Percentiles rank a stretch among this genome's conserved stretches.
Evolutionary conservation across 2,113 vertebrate species (phyloP).

Genomic region (Toxostoma redivivum): DNA sequence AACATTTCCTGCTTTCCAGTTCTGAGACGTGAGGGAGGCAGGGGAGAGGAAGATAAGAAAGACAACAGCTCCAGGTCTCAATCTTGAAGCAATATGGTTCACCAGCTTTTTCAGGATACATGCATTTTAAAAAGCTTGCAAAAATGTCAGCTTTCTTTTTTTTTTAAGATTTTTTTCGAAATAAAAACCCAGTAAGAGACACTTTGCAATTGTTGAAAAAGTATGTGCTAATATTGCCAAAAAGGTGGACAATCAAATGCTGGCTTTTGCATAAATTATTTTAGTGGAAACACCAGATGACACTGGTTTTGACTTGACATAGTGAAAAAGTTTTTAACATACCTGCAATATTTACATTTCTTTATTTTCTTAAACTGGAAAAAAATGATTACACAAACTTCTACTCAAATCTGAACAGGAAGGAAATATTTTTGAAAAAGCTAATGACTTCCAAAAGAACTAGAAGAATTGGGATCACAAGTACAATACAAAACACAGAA

Average conservation of each 20-base stretch:
- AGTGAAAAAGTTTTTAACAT: background rate
- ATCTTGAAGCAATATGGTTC: background rate
- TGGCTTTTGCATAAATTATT: background rate
- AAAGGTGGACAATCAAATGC: background rate
- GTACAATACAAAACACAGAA: background rate
- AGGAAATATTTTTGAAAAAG: background rate
- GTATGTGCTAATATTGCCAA: background rate
- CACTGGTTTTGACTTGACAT: background rate
- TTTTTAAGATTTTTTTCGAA: background rate
- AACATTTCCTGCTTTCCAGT: background rate
- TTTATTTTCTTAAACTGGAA: background rate
- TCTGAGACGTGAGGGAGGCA: accelerated
- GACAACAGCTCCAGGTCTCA: background rate
- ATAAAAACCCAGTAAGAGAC: background rate
- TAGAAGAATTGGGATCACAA: background rate
- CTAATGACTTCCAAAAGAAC: background rate
- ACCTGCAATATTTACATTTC: background rate
- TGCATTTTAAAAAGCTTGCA: background rate
- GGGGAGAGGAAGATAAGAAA: background rate
- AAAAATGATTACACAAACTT: background rate
- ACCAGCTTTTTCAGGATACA: background rate
- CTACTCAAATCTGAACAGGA: background rate
- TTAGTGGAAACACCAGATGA: background rate
- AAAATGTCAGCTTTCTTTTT: background rate
- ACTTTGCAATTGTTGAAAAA: background rate